Evolutionary conservation across 2,888 invertebrate genomes (phyloP), one percentile per base, ranked within the genome.

Genomic region (Cryptus viduatorius): DNA sequence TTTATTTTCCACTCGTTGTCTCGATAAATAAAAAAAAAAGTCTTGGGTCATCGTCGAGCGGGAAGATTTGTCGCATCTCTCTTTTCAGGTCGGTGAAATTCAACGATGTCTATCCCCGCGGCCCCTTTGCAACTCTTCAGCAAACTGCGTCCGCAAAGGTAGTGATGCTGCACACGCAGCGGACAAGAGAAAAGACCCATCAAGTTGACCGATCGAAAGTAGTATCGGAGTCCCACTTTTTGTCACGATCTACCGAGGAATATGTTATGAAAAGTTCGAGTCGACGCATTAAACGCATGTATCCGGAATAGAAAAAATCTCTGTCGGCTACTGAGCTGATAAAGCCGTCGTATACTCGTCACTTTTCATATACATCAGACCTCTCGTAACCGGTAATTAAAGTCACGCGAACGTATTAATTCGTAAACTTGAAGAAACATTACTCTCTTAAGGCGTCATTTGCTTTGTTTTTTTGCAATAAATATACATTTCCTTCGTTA

Each of bases 1-100:
- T 76, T 64, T 59, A 42, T 75, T 69, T 69, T 61, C 69, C 48
- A 48, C 19, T 61, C 48, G 79, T 53, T 65, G 42, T 44, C 10
- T 24, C 29, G 53, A 67, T 7, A 37, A 12, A 48, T 48, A 10
- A 12, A 48, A 53, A 67, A 24, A 68, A 68, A 78, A 78, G 1
- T 29, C 31, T 12, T n/a, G 42, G 53, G 44, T 72, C 53, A 19
- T 53, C 5, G 71, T 48, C 29, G 59, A 14, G 14, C 24, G 59
- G 16, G 37, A 5, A 84, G 53, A 82, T 79, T 37, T 71, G 69
- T 77, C 75, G 67, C 50, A 53, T 69, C 37, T 83, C 88, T 83
- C 88, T 91, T 92, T 93, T 90, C 88, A 91, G 92, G 93, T 91
- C 93, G 89, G 92, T 91, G 93, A 93, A 93, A 93, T 92, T 87